A percentile compares a stretch with the other conserved stretches of the same genome.
Evolutionary conservation across 2,797 vertebrate genomes (phyloP).

Genomic region (Falco rusticolus): DNA sequence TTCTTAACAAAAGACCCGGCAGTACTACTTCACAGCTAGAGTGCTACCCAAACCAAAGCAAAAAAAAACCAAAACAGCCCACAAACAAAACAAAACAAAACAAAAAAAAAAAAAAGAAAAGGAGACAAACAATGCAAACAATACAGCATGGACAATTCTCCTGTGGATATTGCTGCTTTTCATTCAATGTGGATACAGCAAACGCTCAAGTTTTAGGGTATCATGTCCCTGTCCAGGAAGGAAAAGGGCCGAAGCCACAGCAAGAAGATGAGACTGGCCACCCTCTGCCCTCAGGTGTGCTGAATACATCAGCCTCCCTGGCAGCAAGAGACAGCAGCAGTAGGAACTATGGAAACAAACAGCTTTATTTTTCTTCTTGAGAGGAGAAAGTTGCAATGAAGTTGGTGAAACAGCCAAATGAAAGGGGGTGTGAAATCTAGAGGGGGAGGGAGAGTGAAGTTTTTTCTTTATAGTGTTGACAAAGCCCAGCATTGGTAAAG

Average conservation of each 20-base stretch:
- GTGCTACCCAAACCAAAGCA: not conserved
- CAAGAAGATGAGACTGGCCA: not conserved
- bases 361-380: not conserved
- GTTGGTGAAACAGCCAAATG: not conserved
- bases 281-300: rapidly evolving
- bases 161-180: not conserved
- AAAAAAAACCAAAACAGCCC: too few relatives aligned
- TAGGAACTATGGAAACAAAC: not conserved
- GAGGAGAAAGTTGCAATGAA: not conserved
- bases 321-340: not conserved
- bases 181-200: not conserved
- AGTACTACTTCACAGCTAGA: not conserved
- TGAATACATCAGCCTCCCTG: not conserved
- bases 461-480: not conserved
- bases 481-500: not conserved
- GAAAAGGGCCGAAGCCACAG: not conserved
- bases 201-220: not conserved
- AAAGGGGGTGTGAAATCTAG: not conserved
- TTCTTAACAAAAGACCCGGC: not conserved
- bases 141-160: not conserved
- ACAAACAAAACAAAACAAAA: too few relatives aligned
- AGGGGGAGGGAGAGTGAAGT: not conserved
- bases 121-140: not conserved
- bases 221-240: not conserved
- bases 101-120: not conserved